A percentile compares a stretch with the other conserved stretches of the same genome.
These are phyloP conservation scores for Pediacus dermestoides DNA, from an alignment of 2,888 invertebrate species.

Conservation along the genomic window DNA sequence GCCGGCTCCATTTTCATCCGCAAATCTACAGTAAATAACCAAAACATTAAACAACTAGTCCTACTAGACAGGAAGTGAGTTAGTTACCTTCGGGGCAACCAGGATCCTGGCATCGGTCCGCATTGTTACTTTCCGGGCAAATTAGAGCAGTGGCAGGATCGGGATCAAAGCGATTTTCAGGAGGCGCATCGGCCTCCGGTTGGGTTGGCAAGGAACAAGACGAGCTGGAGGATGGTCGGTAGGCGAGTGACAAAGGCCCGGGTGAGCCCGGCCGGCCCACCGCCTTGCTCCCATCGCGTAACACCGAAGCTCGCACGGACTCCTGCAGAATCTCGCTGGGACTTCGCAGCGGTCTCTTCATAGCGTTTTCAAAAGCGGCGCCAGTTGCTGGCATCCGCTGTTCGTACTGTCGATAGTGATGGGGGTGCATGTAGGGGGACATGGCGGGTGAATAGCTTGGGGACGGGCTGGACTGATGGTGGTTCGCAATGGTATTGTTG, in stretches of 20 bases:
- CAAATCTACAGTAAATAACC: conserved; percentile 64
- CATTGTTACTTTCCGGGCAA: conserved; percentile 48
- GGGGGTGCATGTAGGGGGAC: conserved; percentile 51
- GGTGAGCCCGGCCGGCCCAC: conserved; percentile 53
- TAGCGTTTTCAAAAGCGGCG: conserved; percentile 39
- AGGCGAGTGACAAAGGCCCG: conserved; percentile 39
- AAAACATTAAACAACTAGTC: too few species aligned
- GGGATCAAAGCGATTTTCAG: conserved; percentile 53
- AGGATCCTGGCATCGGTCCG: conserved; percentile 45
- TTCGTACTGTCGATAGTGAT: conserved; percentile 44
- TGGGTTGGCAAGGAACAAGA: conserved; percentile 50
- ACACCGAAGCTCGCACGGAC: conserved; percentile 61
- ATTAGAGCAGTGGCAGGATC: conserved; percentile 50
- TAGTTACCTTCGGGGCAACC: conserved; percentile 56
- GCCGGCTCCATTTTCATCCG: conserved; percentile 68
- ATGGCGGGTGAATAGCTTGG: conserved; percentile 51
- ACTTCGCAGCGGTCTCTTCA: conserved; percentile 58
- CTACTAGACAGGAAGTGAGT: too few species aligned
- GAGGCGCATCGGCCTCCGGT: conserved; percentile 57
- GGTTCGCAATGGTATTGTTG: conserved; percentile 32
- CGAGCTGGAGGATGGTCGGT: conserved; percentile 53
- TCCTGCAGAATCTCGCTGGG: conserved; percentile 61
- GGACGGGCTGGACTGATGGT: conserved; percentile 47
- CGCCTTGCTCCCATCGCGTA: conserved; percentile 62
- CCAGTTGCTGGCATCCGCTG: conserved; percentile 46